Conservation (phyloP, 2,113 vertebrate genomes). For the Lasiurus borealis region DNA sequence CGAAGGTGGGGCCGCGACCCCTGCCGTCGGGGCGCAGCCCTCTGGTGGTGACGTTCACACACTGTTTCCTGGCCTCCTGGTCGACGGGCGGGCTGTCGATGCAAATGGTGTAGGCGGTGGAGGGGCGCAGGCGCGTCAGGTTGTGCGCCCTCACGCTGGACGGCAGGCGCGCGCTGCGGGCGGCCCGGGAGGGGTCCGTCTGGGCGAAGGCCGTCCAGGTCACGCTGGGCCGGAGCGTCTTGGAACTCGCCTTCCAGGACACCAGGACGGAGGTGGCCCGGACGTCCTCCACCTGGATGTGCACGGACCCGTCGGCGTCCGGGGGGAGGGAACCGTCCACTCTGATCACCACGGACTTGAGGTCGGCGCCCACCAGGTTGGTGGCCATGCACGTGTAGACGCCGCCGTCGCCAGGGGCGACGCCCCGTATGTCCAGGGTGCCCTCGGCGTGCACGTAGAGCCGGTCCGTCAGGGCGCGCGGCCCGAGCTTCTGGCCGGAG, state of each 20-base stretch:
- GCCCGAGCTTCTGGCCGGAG: conserved; percentile 92
- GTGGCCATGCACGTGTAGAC: conserved; percentile 98
- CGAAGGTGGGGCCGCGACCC: conserved; percentile 86
- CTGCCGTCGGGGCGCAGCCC: conserved; percentile 87
- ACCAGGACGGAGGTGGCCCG: conserved; percentile 92
- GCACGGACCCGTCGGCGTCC: conserved; percentile 89
- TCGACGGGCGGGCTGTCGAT: conserved; percentile 93
- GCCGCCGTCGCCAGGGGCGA: conserved; percentile 94
- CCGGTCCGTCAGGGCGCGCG: conserved; percentile 92
- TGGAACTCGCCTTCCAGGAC: conserved; percentile 94
- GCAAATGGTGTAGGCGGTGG: conserved; percentile 96
- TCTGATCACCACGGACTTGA: conserved; percentile 95
- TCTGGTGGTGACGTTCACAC: conserved; percentile 95
- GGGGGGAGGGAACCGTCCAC: conserved; percentile 94
- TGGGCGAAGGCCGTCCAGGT: conserved; percentile 93
- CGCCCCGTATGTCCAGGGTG: conserved; percentile 94
- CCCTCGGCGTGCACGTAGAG: conserved; percentile 97
- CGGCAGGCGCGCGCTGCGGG: conserved; percentile 93
- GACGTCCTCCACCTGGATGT: conserved; percentile 92
- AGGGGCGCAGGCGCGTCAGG: conserved; percentile 94
- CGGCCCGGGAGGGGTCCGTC: conserved; percentile 86
- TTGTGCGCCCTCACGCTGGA: conserved; percentile 94
- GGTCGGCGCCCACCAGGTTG: conserved; percentile 97
- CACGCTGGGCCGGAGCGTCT: conserved; percentile 93
- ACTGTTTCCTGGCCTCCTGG: conserved; percentile 92